phyloP scores from a whole-genome alignment of 1,140 invertebrate genomes.

The Drosophila rufa region DNA sequence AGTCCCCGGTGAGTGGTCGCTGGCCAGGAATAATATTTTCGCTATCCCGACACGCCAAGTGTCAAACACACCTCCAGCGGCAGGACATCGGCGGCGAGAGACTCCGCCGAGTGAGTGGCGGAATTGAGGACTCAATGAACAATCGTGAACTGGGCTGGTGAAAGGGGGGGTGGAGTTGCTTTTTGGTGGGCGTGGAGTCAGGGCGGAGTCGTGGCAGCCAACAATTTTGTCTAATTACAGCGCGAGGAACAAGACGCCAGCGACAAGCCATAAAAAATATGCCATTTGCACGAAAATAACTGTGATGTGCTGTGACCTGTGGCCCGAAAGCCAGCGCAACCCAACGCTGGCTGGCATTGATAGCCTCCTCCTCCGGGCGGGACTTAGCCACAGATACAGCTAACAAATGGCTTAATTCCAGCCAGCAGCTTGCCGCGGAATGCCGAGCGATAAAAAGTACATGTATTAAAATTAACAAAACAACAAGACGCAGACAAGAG shows the following conservation, averaged over 20 bases:
- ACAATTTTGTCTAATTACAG: constrained; percentile 69
- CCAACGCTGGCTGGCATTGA: constrained; percentile 8
- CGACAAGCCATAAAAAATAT: constrained; percentile 72
- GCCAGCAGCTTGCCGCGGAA: constrained; percentile 34
- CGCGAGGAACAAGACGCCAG: constrained; percentile 38
- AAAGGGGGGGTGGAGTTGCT: constrained; percentile 1
- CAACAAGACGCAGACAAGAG: constrained; percentile 67
- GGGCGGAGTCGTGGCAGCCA: constrained; percentile 51
- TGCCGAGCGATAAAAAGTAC: constrained; percentile 68
- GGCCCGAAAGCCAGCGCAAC: constrained; percentile 10
- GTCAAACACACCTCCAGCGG: constrained; percentile 57
- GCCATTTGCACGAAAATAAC: constrained; percentile 73
- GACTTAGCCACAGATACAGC: constrained; percentile 53
- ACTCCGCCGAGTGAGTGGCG: constrained; percentile 24
- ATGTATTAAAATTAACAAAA: constrained; percentile 77
- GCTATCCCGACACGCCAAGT: constrained; percentile 48
- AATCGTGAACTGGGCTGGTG: constrained; percentile 4
- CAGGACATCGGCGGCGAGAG: constrained; percentile 20
- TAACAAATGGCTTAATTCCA: constrained; percentile 61
- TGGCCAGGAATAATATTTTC: constrained; percentile 45
- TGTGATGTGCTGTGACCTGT: constrained; percentile 61
- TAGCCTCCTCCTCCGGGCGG: constrained; percentile 9
- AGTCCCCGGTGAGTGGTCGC: constrained; percentile 6
- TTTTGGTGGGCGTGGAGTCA: constrained; percentile 8
- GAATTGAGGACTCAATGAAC: constrained; percentile 39